phyloP scores from a whole-genome alignment of 2,113 vertebrate genomes.

The Polypterus bichir region DNA sequence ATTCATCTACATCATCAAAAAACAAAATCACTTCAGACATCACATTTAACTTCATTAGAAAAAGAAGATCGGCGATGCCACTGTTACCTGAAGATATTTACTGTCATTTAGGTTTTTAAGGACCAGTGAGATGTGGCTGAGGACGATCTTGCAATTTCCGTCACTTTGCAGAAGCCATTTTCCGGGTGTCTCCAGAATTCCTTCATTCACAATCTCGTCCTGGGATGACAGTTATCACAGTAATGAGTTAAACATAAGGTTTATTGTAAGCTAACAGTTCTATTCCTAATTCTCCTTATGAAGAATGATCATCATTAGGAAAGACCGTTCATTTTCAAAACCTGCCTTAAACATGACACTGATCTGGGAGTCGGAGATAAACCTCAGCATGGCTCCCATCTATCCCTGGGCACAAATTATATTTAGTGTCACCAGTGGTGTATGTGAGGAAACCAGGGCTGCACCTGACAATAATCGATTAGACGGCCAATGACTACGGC shows the following conservation, averaged over 20 bases:
- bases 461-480: no score
- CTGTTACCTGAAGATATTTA: slow-evolving; percentile 27
- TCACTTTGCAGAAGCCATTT: slow-evolving; percentile 32
- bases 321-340: not conserved
- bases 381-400: no score
- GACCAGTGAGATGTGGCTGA: slow-evolving; percentile 40
- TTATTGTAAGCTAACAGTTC: not conserved
- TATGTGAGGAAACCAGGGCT: no score
- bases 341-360: not conserved
- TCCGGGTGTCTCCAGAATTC: slow-evolving; percentile 43
- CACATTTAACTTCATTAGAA: no score
- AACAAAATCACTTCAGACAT: no score
- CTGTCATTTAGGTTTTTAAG: slow-evolving; percentile 41
- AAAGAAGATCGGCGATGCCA: no score
- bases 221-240: slow-evolving; percentile 21
- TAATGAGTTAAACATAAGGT: not conserved
- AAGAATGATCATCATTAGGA: not conserved
- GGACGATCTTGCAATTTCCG: slow-evolving; percentile 33
- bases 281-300: not conserved
- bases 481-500: no score
- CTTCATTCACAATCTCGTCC: slow-evolving; percentile 41
- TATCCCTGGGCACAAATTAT: no score
- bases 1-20: no score
- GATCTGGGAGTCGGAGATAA: no score
- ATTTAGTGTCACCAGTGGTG: no score